Conservation (phyloP, 2,888 invertebrate genomes). For the Abscondita cerata region DNA sequence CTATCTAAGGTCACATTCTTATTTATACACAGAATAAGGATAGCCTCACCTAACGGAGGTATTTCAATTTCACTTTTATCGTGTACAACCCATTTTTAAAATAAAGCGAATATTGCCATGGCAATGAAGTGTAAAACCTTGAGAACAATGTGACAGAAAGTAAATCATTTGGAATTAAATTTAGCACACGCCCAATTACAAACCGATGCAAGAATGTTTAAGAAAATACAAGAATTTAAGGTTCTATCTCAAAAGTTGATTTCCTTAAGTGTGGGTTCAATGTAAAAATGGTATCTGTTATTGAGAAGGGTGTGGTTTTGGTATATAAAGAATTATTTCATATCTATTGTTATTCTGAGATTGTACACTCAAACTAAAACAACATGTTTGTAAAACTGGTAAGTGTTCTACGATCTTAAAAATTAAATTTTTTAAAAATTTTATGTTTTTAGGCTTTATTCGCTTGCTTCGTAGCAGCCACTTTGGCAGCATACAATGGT, state of each 20-base stretch:
- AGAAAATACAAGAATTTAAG: conserved; percentile 22
- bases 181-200: conserved; percentile 34
- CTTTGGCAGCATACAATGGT: conserved; percentile 54
- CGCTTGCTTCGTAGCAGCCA: conserved; percentile 51
- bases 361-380: conserved; percentile 48
- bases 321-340: conserved; percentile 53
- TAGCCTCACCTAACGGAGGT: conserved; percentile 58
- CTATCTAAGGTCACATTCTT: conserved; percentile 52
- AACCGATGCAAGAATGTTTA: conserved; percentile 12
- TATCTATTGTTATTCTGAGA: conserved; percentile 51
- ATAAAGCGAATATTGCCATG: conserved; percentile 56
- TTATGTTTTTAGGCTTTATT: conserved; percentile 50
- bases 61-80: conserved; percentile 52
- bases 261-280: conserved; percentile 55
- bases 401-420: conserved; percentile 41
- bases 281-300: conserved; percentile 54
- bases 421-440: neutral
- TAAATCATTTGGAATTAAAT: conserved; percentile 41
- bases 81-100: conserved; percentile 49
- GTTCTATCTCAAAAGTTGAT: conserved; percentile 38
- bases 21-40: conserved; percentile 52
- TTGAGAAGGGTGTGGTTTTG: conserved; percentile 54
- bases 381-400: conserved; percentile 60
- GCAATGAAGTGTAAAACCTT: conserved; percentile 57
- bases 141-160: conserved; percentile 54